phyloP scores from a whole-genome alignment of 1,140 invertebrate genomes.

The Drosophila santomea region DNA sequence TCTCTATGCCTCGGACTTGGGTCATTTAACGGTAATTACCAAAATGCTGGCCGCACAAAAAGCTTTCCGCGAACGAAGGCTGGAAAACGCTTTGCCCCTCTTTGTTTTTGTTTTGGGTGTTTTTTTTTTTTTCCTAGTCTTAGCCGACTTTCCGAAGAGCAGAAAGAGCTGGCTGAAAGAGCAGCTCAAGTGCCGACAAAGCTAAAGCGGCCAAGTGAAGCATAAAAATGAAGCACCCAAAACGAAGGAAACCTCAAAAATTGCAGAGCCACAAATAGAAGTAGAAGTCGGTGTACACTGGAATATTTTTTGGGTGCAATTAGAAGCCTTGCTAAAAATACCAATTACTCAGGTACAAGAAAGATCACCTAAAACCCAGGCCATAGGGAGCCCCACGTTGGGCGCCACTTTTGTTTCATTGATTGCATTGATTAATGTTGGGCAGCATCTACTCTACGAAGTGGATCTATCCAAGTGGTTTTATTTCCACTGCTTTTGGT shows the following conservation, averaged over 20 bases:
- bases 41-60: constrained; percentile 47
- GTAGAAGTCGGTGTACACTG: constrained; percentile 10
- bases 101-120: not conserved
- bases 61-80: constrained; percentile 61
- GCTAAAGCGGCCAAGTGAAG: constrained; percentile 66
- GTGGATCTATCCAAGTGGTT: not conserved
- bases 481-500: not conserved
- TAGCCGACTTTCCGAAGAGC: constrained; percentile 34
- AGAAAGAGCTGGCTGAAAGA: constrained; percentile 17
- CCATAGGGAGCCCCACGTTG: not conserved
- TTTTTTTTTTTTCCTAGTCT: constrained; percentile 25
- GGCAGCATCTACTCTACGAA: not conserved
- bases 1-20: constrained; percentile 47
- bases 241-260: constrained; percentile 53
- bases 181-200: constrained; percentile 75
- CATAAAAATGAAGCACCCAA: constrained; percentile 70
- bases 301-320: not conserved
- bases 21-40: constrained; percentile 82
- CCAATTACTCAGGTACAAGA: not conserved
- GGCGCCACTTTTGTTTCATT: too few species aligned
- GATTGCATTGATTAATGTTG: not conserved
- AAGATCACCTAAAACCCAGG: not conserved
- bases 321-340: not conserved
- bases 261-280: constrained; percentile 44
- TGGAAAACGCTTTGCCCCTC: constrained; percentile 42